Percentiles rank a stretch among this genome's conserved stretches.
phyloP scores from a whole-genome alignment of 2,888 invertebrate species.

The Apamea sordens region DNA sequence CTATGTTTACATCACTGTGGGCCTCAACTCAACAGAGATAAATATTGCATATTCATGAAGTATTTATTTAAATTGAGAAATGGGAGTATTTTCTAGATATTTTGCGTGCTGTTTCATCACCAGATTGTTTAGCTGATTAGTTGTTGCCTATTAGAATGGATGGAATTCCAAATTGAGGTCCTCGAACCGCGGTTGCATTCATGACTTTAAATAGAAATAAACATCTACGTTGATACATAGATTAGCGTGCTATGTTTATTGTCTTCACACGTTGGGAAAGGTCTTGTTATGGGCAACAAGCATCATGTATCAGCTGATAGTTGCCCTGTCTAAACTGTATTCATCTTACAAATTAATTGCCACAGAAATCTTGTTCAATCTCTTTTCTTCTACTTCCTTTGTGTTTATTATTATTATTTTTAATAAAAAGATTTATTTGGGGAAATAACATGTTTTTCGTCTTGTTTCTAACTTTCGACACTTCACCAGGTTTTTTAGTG shows the following conservation, averaged over 20 bases:
- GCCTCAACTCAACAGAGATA: conserved; percentile 23
- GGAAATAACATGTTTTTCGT: background rate
- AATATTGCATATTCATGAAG: conserved; percentile 48
- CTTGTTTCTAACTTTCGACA: background rate
- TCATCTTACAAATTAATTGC: background rate
- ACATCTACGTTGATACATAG: conserved; percentile 12
- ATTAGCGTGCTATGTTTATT: conserved; percentile 25
- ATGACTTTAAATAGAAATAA: conserved; percentile 48
- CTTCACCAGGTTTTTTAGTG: background rate
- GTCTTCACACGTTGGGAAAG: conserved; percentile 37
- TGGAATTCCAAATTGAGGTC: conserved; percentile 38
- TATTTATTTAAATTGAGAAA: conserved; percentile 38
- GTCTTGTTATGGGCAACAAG: conserved; percentile 41
- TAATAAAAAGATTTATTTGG: background rate
- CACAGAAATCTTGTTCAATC: background rate
- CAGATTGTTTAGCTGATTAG: conserved; percentile 28
- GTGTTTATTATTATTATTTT: background rate
- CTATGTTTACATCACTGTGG: conserved; percentile 48
- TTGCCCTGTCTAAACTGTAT: background rate
- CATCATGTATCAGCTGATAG: conserved; percentile 35
- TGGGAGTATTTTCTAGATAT: conserved; percentile 23
- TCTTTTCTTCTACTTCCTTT: background rate
- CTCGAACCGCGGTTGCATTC: conserved; percentile 30
- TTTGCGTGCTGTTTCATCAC: conserved; percentile 33
- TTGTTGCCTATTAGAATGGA: conserved; percentile 36